phyloP scores from a whole-genome alignment of 2,113 vertebrate genomes.

The Melanerpes aurifrons region DNA sequence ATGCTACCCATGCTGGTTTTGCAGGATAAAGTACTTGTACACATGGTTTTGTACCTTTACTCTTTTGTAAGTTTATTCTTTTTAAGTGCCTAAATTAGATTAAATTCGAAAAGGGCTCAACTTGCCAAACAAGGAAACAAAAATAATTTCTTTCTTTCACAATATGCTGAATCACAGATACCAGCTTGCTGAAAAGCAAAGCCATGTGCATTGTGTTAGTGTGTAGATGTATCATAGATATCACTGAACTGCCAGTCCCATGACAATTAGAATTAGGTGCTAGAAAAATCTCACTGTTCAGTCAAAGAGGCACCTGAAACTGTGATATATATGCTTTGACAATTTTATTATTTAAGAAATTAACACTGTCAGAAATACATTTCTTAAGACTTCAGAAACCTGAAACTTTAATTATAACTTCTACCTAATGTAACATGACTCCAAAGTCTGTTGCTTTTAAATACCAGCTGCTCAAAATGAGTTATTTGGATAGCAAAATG shows the following conservation, averaged over 20 bases:
- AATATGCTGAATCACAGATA: neutral
- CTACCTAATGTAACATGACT: conserved; percentile 58
- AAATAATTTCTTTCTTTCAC: neutral
- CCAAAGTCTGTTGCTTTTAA: conserved; percentile 77
- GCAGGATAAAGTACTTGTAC: neutral
- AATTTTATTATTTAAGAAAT: neutral
- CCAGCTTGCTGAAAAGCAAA: neutral
- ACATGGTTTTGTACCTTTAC: neutral
- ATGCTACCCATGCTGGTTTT: neutral
- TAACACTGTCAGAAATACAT: neutral
- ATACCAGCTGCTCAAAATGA: conserved; percentile 73
- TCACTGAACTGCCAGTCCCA: neutral
- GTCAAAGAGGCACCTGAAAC: conserved; percentile 25
- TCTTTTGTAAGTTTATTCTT: neutral
- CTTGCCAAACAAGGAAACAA: neutral
- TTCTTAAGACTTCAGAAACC: conserved; percentile 56
- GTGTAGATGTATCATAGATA: fast-evolving
- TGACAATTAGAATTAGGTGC: conserved; percentile 22
- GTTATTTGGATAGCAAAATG: conserved; percentile 71
- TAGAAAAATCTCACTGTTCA: conserved; percentile 6
- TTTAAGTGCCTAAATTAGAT: neutral
- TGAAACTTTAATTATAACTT: conserved; percentile 60
- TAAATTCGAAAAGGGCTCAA: neutral
- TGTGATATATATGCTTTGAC: neutral
- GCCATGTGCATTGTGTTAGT: fast-evolving